Evolutionary conservation across 1,140 invertebrate genomes (phyloP), one percentile per base, ranked within the genome.

Genomic region (Gerris buenoi): DNA sequence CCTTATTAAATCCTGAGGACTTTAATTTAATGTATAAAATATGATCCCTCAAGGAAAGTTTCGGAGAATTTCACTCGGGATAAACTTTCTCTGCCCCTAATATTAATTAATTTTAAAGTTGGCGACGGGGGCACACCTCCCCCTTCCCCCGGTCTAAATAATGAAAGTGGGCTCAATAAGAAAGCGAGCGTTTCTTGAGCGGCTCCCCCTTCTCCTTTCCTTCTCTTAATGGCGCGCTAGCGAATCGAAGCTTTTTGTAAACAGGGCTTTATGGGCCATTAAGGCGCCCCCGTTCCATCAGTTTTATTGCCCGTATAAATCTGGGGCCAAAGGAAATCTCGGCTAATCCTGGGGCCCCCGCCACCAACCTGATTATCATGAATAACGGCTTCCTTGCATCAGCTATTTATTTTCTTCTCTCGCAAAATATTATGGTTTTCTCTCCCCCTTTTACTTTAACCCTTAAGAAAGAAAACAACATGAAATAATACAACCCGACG

Each of bases 21-120:
- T 68, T 68, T 68, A 68, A 68, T 68, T 68, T 65, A 65, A 68
- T 68, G 67, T 68, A 68, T 68, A 68, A 68, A 68, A 68, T 68
- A 68, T 68, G 67, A 63, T 27, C 29, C 25, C 64, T 2, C 27
- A 57, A 23, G 33, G 13, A n/a, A 65, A 65, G 65, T 65, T 65
- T 25, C n/a, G n/a, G n/a, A n/a, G n/a, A n/a, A n/a, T n/a, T n/a
- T n/a, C n/a, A n/a, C n/a, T n/a, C n/a, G n/a, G n/a, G n/a, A 14
- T 25, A 15, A 60, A 22, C 58, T 22, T 60, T 25, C 3, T 3
- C 58, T 15, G 5, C 58, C n/a, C n/a, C 58, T 13, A 60, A 60
- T 60, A 60, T 60, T 60, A 60, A 60, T 60, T 60, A 60, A 60
- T 60, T 60, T 60, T 60, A 60, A 60, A 60, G 58, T 60, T 60